These are phyloP conservation scores for Molothrus aeneus DNA, from an alignment of 2,797 vertebrate species.

Conservation along the genomic window DNA sequence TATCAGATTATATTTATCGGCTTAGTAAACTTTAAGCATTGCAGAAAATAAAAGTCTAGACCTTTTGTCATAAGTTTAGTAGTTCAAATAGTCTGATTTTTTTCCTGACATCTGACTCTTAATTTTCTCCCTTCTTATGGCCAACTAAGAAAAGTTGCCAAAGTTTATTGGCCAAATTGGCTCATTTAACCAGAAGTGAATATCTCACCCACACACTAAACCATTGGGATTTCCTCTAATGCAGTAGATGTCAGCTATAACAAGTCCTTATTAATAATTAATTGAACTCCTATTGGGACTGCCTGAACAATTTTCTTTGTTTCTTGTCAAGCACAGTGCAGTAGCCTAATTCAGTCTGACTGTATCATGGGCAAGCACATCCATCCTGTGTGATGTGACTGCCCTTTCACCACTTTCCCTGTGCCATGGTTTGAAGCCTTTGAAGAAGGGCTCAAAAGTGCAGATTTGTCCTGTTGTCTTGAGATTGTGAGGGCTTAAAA, in stretches of 20 bases:
- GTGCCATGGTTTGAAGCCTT: not conserved
- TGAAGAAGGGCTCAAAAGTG: not conserved
- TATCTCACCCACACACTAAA: not conserved
- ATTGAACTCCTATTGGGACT: not conserved
- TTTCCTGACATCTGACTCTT: not conserved
- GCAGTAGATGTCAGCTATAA: not conserved
- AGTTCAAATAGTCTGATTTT: conserved; percentile 43
- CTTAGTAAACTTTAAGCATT: conserved; percentile 38
- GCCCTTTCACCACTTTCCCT: not conserved
- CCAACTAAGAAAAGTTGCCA: conserved; percentile 3
- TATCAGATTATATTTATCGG: not conserved
- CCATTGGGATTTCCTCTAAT: not conserved
- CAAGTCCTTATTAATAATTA: conserved; percentile 24
- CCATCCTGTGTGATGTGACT: not conserved
- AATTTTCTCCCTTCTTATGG: conserved; percentile 44
- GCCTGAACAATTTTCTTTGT: conserved; percentile 7
- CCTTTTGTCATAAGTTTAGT: not conserved
- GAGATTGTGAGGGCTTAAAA: not conserved
- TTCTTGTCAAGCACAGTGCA: conserved; percentile 12
- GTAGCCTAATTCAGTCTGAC: not conserved
- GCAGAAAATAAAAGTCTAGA: conserved; percentile 8
- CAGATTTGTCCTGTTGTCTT: not conserved
- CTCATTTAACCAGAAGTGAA: conserved; percentile 19
- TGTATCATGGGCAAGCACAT: not conserved
- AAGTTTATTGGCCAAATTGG: conserved; percentile 26